Base-by-base conservation (phyloP, 2,888 invertebrate species). In the Leptopilina drosophilae region DNA sequence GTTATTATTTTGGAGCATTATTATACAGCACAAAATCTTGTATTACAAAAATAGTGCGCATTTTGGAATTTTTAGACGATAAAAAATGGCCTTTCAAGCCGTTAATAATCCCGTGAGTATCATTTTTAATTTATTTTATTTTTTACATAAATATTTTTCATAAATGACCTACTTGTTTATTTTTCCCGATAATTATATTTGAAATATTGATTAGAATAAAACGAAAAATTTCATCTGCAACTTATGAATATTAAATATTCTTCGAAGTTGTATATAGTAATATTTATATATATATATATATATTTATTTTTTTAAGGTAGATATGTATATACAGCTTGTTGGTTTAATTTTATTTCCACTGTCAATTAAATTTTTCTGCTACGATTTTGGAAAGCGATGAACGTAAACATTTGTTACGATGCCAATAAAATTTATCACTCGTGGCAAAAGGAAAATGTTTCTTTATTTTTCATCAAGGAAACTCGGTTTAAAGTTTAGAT, bases 61-160 rank as follows among this genome's bases (percentile, higher is more conserved):
- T 49, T 5, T 49, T 11, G 65, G 15, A 64, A 33, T 33, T 53
- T 40, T 75, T n/a, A 12, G 14, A 33, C 33, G 33, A 33, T 4
- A 33, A 66, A 82, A 66, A 64, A 92, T 91, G 91, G 85, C 91
- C 73, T 84, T 83, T 7, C 81, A 87, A 59, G 90, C 91, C 3
- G 84, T 90, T 56, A 83, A 88, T 53, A 89, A 92, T 88, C 92
- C 92, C 8, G 92, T 92, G 82, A 91, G 91, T 87, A 80, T 69
- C 75, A 12, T 33, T 33, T 33, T 1, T 8, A 42, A 42, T 8
- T 42, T 42, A 42, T 42, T 42, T 42, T 42, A 42, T 8, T 6
- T 26, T 56, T 20, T 33, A 26, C 3, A 33, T 0, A 5, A 15
- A 67, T 64, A 59, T 15, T 76, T 14, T 26, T 64, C 9, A 33